phyloP scores from a whole-genome alignment of 2,113 vertebrate species.

The Poecilia latipinna region DNA sequence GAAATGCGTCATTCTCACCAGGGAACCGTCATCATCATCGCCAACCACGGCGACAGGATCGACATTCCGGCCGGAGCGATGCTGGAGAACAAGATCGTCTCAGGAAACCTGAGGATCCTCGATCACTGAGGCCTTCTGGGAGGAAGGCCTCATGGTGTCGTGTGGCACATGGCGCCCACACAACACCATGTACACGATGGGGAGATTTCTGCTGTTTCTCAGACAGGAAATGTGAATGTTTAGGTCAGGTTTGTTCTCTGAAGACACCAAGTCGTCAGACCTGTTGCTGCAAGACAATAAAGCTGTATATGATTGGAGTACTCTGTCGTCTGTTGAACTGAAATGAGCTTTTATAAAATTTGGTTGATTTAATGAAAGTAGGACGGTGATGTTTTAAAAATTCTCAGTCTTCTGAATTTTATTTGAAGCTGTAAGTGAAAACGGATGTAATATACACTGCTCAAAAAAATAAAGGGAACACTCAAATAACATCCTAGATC shows the following conservation, averaged over 20 bases:
- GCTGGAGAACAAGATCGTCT: constrained; percentile 98
- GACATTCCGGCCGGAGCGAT: constrained; percentile 96
- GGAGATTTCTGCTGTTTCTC: constrained; percentile 14
- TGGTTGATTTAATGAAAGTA: too few relatives aligned
- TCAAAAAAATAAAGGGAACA: too few relatives aligned
- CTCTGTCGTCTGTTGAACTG: constrained; percentile 13
- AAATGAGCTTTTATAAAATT: too few relatives aligned
- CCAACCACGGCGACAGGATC: constrained; percentile 95
- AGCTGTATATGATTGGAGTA: neutral
- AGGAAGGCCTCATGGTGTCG: neutral
- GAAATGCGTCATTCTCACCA: constrained; percentile 47
- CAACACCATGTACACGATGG: constrained; percentile 9
- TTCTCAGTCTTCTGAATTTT: too few relatives aligned
- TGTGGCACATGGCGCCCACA: neutral
- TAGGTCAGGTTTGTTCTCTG: neutral
- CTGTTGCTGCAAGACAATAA: constrained; percentile 36
- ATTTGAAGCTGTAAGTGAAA: too few relatives aligned
- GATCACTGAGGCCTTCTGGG: constrained; percentile 87
- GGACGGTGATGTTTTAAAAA: too few relatives aligned
- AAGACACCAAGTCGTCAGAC: neutral
- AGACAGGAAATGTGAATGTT: neutral
- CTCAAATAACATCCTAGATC: too few relatives aligned
- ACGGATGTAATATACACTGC: too few relatives aligned
- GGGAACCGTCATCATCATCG: constrained; percentile 99
- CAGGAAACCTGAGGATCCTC: constrained; percentile 96